Evolutionary conservation across 1,140 invertebrate genomes (phyloP).

Genomic region (Drosophila baimaii): DNA sequence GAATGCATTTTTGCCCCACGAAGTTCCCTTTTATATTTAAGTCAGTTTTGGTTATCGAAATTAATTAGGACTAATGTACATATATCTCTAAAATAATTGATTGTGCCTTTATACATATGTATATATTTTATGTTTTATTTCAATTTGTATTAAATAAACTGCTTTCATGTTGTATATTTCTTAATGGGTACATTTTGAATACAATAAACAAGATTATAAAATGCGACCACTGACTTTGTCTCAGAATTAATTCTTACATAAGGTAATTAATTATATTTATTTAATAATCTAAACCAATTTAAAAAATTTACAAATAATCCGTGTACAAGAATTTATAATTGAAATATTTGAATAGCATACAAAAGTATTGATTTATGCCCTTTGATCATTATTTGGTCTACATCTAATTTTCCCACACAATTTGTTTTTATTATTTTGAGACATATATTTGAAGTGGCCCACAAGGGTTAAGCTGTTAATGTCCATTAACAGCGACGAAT

Average conservation of each 20-base stretch:
- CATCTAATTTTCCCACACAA: neutral
- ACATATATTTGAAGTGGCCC: neutral
- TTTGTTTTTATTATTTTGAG: too few species aligned
- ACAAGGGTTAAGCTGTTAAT: conserved; percentile 25
- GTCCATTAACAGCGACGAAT: conserved; percentile 30
- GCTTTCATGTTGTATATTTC: neutral
- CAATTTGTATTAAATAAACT: neutral
- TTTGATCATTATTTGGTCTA: neutral
- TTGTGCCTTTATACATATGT: too few species aligned
- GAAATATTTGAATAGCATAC: neutral
- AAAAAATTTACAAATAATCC: too few species aligned
- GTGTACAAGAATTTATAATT: too few species aligned
- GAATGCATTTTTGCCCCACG: too few species aligned
- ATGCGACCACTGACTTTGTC: neutral
- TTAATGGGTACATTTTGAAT: neutral
- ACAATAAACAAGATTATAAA: neutral
- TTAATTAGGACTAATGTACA: too few species aligned
- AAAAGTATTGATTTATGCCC: too few species aligned
- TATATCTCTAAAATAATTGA: neutral
- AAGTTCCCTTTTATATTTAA: neutral
- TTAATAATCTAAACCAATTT: too few species aligned
- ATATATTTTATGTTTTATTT: neutral
- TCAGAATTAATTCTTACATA: neutral
- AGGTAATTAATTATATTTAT: neutral
- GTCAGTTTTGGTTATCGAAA: too few species aligned